phyloP scores from a whole-genome alignment of 2,113 vertebrate species.

The Heterotis niloticus region DNA sequence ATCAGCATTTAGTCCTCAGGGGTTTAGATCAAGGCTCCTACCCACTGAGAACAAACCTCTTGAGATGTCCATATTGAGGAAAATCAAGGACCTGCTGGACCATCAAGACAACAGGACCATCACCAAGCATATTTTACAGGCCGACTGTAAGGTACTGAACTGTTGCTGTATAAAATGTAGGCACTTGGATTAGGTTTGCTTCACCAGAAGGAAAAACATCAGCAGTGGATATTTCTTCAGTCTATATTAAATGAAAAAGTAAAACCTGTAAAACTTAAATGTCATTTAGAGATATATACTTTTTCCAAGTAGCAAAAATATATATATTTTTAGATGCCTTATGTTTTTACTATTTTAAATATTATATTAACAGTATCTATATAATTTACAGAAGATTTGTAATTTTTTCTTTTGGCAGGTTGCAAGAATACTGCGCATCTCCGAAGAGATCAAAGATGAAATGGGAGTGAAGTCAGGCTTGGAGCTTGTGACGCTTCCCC shows the following conservation, averaged over 20 bases:
- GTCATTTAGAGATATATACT: no score
- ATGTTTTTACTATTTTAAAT: no score
- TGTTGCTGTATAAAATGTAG: no score
- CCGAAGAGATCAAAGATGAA: conserved; percentile 70
- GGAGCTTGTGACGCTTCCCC: conserved; percentile 86
- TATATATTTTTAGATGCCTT: no score
- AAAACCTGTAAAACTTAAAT: no score
- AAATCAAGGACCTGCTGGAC: conserved; percentile 82
- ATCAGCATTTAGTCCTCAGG: conserved; percentile 78
- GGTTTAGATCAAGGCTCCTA: conserved; percentile 80
- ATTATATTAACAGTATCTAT: no score
- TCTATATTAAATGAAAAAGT: no score
- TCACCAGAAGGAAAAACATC: no score
- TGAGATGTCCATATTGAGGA: conserved; percentile 81
- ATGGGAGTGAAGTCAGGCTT: conserved; percentile 91
- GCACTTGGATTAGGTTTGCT: no score
- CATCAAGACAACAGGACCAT: conserved; percentile 74
- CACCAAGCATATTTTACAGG: conserved; percentile 80
- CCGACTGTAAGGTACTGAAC: conserved; percentile 83
- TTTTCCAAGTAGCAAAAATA: background rate
- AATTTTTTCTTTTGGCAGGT: conserved; percentile 64
- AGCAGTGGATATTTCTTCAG: no score
- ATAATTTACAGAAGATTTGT: no score
- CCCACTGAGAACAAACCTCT: conserved; percentile 89
- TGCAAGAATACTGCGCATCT: conserved; percentile 82